phyloP scores from a whole-genome alignment of 2,888 invertebrate species.

The Erannis defoliaria region DNA sequence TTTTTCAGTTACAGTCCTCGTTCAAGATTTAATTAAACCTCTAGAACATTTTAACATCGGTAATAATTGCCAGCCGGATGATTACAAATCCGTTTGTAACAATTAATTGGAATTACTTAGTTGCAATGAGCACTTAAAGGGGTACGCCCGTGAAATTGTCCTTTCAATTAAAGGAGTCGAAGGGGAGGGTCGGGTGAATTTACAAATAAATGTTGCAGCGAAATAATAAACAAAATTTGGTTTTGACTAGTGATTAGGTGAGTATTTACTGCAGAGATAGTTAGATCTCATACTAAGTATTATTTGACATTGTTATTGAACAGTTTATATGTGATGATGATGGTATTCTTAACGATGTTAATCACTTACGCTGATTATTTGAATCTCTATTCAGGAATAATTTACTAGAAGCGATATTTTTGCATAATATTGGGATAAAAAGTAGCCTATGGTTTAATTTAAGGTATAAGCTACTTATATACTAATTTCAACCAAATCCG shows the following conservation, averaged over 20 bases:
- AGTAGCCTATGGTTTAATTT: no score
- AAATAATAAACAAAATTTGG: constrained; percentile 11
- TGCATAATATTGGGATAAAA: no score
- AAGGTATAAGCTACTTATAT: no score
- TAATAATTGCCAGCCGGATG: constrained; percentile 69
- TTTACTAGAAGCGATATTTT: no score
- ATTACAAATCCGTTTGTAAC: constrained; percentile 66
- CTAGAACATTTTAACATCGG: constrained; percentile 74
- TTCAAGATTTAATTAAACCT: constrained; percentile 75
- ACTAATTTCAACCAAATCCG: no score
- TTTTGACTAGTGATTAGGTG: background rate
- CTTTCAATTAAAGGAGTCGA: constrained; percentile 39
- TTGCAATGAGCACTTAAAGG: constrained; percentile 47
- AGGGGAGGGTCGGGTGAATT: constrained; percentile 21
- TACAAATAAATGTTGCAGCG: constrained; percentile 18
- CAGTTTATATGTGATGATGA: no score
- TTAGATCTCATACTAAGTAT: no score
- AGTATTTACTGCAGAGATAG: no score
- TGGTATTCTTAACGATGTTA: no score
- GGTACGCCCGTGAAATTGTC: constrained; percentile 40
- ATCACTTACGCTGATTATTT: no score
- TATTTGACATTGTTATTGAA: no score
- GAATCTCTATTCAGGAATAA: no score
- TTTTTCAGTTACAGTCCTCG: constrained; percentile 67
- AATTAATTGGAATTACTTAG: constrained; percentile 63